phyloP scores from a whole-genome alignment of 1,140 invertebrate species.

The Solenopsis fugax region DNA sequence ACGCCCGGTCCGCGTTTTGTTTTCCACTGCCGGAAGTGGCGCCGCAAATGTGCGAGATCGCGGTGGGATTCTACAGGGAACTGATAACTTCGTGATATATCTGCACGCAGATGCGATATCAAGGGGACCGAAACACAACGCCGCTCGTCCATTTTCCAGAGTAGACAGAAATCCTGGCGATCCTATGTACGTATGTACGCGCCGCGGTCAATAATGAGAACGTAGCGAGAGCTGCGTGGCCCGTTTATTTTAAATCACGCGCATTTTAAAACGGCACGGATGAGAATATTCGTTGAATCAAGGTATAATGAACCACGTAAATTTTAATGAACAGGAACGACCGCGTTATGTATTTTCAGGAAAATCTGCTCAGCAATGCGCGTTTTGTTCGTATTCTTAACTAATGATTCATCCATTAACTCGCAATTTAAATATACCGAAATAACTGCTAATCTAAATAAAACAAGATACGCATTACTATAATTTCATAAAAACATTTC shows the following conservation, averaged over 20 bases:
- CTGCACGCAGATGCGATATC: conserved; percentile 50
- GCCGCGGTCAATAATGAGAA: conserved; percentile 25
- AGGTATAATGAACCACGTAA: background rate
- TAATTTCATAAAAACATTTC: background rate
- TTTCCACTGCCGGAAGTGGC: conserved; percentile 38
- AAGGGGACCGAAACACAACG: conserved; percentile 36
- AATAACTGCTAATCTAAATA: background rate
- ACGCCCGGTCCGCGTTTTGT: conserved; percentile 9
- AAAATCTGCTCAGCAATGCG: background rate
- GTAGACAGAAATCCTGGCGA: conserved; percentile 6
- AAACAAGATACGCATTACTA: background rate
- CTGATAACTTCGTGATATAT: conserved; percentile 55
- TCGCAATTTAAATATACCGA: background rate
- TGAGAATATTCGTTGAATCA: conserved; percentile 4
- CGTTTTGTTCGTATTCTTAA: background rate
- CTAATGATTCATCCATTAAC: background rate
- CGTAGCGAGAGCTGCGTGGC: background rate
- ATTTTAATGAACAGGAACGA: conserved; percentile 7
- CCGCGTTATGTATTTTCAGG: background rate
- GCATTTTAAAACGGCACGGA: conserved; percentile 15
- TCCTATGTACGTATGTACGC: background rate
- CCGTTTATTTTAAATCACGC: background rate
- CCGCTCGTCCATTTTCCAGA: conserved; percentile 15
- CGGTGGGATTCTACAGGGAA: conserved; percentile 38
- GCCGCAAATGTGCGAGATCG: conserved; percentile 45